Evolutionary conservation across 2,113 vertebrate species (phyloP).

Genomic region (Alces alces): DNA sequence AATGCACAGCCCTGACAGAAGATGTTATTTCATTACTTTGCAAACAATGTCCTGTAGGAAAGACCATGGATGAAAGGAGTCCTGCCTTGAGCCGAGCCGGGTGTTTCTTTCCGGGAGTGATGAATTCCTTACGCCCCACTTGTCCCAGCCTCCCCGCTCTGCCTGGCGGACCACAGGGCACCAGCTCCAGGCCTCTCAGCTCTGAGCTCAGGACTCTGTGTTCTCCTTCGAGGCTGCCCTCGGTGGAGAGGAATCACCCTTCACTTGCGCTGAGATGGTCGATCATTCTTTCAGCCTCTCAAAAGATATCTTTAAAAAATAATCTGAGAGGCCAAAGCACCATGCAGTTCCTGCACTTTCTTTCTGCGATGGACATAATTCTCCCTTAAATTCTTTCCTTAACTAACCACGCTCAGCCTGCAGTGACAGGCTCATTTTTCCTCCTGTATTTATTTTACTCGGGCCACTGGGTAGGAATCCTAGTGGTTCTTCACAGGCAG

Average conservation of each 20-base stretch:
- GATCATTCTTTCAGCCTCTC: neutral
- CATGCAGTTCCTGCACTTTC: rapidly evolving
- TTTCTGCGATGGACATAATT: neutral
- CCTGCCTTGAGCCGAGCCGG: neutral
- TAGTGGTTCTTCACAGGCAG: neutral
- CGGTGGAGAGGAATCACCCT: neutral
- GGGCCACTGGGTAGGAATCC: neutral
- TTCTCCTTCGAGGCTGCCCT: neutral
- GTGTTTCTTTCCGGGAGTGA: neutral
- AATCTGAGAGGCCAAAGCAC: neutral
- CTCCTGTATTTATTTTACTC: neutral
- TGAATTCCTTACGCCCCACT: rapidly evolving
- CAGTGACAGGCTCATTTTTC: neutral
- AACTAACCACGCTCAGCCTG: rapidly evolving
- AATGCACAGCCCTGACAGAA: neutral
- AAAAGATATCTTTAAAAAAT: neutral
- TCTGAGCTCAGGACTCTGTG: neutral
- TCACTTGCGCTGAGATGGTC: neutral
- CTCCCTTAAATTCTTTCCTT: neutral
- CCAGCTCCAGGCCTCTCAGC: neutral
- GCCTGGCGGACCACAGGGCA: rapidly evolving
- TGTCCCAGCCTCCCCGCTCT: rapidly evolving
- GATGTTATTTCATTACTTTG: neutral
- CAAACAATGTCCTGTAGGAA: neutral
- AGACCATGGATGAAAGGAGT: neutral